These are phyloP conservation scores for Iselma pallidipennis DNA, from an alignment of 2,888 invertebrate genomes.

Conservation along the genomic window DNA sequence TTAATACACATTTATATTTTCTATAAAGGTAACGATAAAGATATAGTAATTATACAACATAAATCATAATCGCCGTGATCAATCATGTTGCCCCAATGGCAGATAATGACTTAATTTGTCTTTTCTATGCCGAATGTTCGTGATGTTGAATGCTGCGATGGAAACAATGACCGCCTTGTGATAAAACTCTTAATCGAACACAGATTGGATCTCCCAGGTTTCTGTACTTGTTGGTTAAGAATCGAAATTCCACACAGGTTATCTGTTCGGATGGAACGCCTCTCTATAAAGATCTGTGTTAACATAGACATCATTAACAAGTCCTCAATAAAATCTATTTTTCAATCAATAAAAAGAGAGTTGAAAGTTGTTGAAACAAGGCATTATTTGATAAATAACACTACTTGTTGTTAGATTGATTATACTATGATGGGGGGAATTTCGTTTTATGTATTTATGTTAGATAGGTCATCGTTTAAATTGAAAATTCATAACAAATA, in stretches of 20 bases:
- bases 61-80: constrained; percentile 50
- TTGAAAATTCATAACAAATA: too few relatives aligned
- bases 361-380: background rate
- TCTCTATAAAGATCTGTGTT: background rate
- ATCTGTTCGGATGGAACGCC: background rate
- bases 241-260: constrained; percentile 8
- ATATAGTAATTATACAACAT: constrained; percentile 46
- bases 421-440: too few relatives aligned
- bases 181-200: constrained; percentile 25
- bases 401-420: too few relatives aligned
- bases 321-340: constrained; percentile 6
- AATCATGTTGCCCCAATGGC: constrained; percentile 43
- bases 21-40: constrained; percentile 30
- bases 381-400: background rate
- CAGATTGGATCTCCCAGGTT: constrained; percentile 29
- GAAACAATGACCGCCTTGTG: constrained; percentile 42
- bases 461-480: too few relatives aligned
- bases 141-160: constrained; percentile 30
- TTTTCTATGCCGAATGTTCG: constrained; percentile 38
- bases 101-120: constrained; percentile 50
- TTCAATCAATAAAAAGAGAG: constrained; percentile 1
- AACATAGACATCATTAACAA: constrained; percentile 13
- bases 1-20: background rate
- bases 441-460: too few relatives aligned
- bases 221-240: constrained; percentile 1